Evolutionary conservation across 2,888 invertebrate species (phyloP), one percentile per base, ranked within the genome.

Genomic region (Artemia sinica): DNA sequence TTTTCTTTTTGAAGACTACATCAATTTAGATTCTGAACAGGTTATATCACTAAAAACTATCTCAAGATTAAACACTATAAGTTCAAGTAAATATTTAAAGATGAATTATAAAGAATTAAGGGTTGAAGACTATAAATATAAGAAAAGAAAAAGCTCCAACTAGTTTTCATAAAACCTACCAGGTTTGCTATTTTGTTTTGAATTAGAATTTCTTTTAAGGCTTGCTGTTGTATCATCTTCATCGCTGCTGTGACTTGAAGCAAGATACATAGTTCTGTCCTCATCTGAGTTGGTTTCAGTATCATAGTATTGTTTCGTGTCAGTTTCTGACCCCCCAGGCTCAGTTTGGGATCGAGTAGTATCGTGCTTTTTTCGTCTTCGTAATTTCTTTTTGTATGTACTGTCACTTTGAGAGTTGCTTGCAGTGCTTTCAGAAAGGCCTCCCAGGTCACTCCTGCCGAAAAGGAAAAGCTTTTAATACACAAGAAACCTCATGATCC

Each of bases 211-310:
- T 12, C 68, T 50, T 28, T 69, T 69, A 48, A 68, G 28, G 18
- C 69, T 67, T 48, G 68, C 67, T 12, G 69, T 69, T 8, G 65
- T 72, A n/a, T 72, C 74, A 69, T 85, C 85, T 73, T 95, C 94
- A 75, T 95, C 95, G 67, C 92, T 93, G 11, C 92, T 92, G 80
- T 95, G 95, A 76, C 93, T 93, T 67, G 94, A 94, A 13, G 94
- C 94, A 67, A 95, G 82, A 75, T 94, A 94, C 71, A 95, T 81
- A 74, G 89, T 89, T 58, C 89, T 83, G 4, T 88, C 89, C 71
- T 77, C 78, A 71, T 91, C 91, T 0, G 89, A 88, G 74, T 92
- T 91, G 0, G 87, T 87, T 76, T 89, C 88, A 0, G 87, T 85
- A 72, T 85, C 85, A 74, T 85, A 84, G 10, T 48, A 52, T 50